These are phyloP conservation scores for Eupithecia abbreviata DNA, from an alignment of 2,888 invertebrate species.

Conservation along the genomic window DNA sequence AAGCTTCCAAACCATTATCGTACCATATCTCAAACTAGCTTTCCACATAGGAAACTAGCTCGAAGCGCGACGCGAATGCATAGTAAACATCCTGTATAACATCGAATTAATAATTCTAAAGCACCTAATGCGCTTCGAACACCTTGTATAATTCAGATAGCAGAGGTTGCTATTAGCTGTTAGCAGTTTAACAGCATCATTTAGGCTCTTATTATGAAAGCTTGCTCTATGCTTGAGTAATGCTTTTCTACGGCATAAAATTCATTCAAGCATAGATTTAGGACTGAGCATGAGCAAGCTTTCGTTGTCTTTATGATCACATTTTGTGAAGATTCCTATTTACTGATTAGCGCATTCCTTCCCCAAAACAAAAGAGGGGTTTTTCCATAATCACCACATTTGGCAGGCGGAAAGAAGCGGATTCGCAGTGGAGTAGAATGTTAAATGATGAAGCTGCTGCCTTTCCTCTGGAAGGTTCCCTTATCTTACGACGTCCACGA, in stretches of 20 bases:
- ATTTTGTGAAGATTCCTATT: background rate
- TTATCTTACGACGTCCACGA: background rate
- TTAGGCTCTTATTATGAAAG: background rate
- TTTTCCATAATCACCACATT: background rate
- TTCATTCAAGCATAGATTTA: too few species aligned
- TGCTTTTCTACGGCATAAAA: too few species aligned
- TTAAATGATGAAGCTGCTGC: background rate
- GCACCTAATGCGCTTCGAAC: constrained; percentile 57
- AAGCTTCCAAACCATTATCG: constrained; percentile 1
- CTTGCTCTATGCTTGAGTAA: too few species aligned
- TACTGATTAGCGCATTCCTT: too few species aligned
- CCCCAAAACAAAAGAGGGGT: background rate
- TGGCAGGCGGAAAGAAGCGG: background rate
- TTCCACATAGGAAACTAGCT: background rate
- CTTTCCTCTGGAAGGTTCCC: background rate
- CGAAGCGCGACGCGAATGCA: constrained; percentile 48
- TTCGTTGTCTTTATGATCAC: too few species aligned
- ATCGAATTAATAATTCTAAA: constrained; percentile 34
- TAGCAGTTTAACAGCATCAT: constrained; percentile 27
- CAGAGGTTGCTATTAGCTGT: constrained; percentile 3
- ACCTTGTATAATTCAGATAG: constrained; percentile 67
- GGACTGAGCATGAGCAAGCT: too few species aligned
- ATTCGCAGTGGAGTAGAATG: background rate
- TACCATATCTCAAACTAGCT: constrained; percentile 1
- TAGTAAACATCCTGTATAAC: constrained; percentile 65